Conservation (phyloP, 2,797 vertebrate species). For the Eulemur albifrons region DNA sequence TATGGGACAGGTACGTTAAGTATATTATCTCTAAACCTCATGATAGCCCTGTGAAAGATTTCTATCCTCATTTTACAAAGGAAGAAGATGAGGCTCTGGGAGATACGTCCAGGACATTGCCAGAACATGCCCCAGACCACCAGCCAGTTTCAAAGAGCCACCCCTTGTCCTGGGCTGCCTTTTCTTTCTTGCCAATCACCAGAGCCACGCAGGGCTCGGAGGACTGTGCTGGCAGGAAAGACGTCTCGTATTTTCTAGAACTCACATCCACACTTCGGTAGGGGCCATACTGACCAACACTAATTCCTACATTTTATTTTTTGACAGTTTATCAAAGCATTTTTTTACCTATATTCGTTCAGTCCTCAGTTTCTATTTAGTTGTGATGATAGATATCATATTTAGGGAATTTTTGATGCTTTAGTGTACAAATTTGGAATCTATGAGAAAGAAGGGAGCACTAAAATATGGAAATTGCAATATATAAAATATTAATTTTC, state of each 20-base stretch:
- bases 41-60: background rate
- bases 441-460: background rate
- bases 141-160: background rate
- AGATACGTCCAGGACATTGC: background rate
- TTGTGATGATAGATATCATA: background rate
- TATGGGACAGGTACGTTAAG: background rate
- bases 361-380: background rate
- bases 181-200: background rate
- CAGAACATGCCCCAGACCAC: background rate
- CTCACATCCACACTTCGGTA: background rate
- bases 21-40: background rate
- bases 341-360: background rate
- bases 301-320: background rate
- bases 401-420: background rate
- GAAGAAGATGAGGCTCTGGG: background rate
- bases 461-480: background rate
- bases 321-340: background rate
- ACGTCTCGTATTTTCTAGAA: background rate
- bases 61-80: background rate
- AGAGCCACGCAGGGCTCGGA: background rate
- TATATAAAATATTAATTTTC: background rate
- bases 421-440: background rate
- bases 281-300: background rate
- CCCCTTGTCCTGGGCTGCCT: accelerated
- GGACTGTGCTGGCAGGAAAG: background rate